Evolutionary conservation across 2,797 vertebrate species (phyloP).

Genomic region (Otolemur crassicaudatus): DNA sequence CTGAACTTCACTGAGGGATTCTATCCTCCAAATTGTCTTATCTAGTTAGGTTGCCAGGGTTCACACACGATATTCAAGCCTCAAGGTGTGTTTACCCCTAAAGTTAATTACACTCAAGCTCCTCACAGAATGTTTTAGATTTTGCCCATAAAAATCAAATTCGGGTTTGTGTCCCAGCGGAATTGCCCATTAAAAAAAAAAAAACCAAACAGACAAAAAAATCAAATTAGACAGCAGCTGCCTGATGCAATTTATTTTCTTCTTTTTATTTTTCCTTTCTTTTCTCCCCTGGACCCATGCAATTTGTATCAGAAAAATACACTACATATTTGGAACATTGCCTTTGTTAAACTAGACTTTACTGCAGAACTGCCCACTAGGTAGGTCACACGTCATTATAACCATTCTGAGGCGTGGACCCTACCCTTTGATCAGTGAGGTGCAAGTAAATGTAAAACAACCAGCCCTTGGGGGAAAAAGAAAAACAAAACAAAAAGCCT

Average conservation of each 20-base stretch:
- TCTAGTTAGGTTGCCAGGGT: background rate
- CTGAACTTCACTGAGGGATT: background rate
- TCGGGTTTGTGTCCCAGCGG: background rate
- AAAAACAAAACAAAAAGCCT: background rate
- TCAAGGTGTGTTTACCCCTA: background rate
- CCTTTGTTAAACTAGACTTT: background rate
- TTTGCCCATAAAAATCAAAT: background rate
- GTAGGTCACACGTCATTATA: background rate
- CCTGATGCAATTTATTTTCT: background rate
- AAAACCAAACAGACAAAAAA: background rate
- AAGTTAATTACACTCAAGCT: background rate
- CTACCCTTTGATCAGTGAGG: too few relatives aligned
- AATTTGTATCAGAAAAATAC: background rate
- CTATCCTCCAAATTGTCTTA: background rate
- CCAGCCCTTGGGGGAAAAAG: background rate
- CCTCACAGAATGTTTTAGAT: background rate
- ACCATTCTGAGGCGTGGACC: background rate
- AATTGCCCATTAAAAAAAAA: too few relatives aligned
- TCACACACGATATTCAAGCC: background rate
- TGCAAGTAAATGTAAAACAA: background rate
- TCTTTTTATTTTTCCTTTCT: too few relatives aligned
- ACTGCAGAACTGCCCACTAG: background rate
- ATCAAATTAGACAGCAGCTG: constrained; percentile 23
- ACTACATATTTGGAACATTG: background rate
- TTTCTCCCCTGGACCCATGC: too few relatives aligned